These are phyloP conservation scores for Bellardia pandia DNA, from an alignment of 2,888 invertebrate species.

Conservation along the genomic window DNA sequence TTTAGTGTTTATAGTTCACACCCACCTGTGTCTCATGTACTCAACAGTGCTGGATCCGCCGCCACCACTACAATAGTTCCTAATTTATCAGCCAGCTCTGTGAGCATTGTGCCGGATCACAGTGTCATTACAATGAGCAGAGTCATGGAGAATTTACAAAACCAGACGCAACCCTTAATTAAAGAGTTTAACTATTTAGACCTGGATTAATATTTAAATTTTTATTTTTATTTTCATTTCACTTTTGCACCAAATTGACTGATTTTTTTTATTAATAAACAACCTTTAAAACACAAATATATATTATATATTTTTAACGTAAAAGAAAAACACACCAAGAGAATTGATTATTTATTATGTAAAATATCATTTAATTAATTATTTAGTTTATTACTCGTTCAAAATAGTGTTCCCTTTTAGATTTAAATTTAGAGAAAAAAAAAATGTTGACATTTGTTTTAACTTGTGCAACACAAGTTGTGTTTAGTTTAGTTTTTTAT, in stretches of 20 bases:
- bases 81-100: conserved; percentile 64
- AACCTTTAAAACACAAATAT: neutral
- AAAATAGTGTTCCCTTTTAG: conserved; percentile 50
- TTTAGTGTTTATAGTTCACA: conserved; percentile 74
- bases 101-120: conserved; percentile 74
- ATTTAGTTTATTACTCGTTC: conserved; percentile 44
- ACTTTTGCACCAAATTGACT: conserved; percentile 53
- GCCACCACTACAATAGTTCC: conserved; percentile 63
- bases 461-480: neutral
- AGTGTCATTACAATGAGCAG: conserved; percentile 71
- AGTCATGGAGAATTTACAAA: conserved; percentile 75
- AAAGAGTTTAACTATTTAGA: conserved; percentile 78
- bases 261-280: conserved; percentile 27
- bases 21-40: conserved; percentile 39
- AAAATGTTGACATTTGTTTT: conserved; percentile 62
- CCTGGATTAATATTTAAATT: conserved; percentile 75
- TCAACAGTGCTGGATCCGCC: conserved; percentile 8
- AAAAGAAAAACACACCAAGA: conserved; percentile 10
- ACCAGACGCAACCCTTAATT: conserved; percentile 72
- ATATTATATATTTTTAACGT: conserved; percentile 7
- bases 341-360: conserved; percentile 60
- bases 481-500: conserved; percentile 66
- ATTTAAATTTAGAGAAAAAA: neutral
- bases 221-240: conserved; percentile 5
- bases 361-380: conserved; percentile 45